Evolutionary conservation across 1,140 invertebrate genomes (phyloP), one percentile per base, ranked within the genome.

Genomic region (Anthonomus grandis): DNA sequence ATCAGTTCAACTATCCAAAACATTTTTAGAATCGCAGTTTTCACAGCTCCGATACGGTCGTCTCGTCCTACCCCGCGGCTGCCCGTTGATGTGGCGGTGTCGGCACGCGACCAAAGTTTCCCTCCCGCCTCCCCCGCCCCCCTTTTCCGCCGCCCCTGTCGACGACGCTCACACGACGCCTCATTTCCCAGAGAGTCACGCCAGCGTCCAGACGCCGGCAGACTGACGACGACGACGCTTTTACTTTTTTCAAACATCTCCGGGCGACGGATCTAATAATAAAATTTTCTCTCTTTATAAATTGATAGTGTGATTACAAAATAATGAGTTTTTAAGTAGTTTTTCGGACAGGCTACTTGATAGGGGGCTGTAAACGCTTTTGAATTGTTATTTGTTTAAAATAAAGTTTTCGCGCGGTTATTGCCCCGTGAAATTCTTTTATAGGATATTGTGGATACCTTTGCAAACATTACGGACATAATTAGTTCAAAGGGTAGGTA

Each of bases 71-170:
- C 52, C 54, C 55, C 37, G n/a, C 42, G 46, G 57, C 58, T 59
- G 57, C 62, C 64, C 56, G 62, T 64, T 65, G 67, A 67, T 69
- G 68, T 70, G 69, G 69, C 64, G 69, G 69, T 72, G 69, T 71
- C 70, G 70, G 70, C 70, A 72, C 70, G 70, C 70, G 70, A 72
- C 70, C 67, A 69, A 72, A 71, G 67, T 59, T 38, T 13, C 60
- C 54, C 61, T 44, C 61, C 59, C 49, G 36, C 41, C 51, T 57
- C 46, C 60, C 42, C 57, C 41, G 51, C 59, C 27, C 51, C 21
- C 46, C 46, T 34, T 36, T 41, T 25, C 54, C 46, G 52, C 21
- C 46, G 48, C 34, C 54, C 59, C 39, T 51, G 59, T 56, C 51
- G 62, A 60, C 63, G 62, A 63, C 64, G 60, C 66, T 57, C 64